Percentiles rank a stretch among this genome's conserved stretches.
phyloP scores from a whole-genome alignment of 1,140 invertebrate genomes.

The Aleiodes sp. region DNA sequence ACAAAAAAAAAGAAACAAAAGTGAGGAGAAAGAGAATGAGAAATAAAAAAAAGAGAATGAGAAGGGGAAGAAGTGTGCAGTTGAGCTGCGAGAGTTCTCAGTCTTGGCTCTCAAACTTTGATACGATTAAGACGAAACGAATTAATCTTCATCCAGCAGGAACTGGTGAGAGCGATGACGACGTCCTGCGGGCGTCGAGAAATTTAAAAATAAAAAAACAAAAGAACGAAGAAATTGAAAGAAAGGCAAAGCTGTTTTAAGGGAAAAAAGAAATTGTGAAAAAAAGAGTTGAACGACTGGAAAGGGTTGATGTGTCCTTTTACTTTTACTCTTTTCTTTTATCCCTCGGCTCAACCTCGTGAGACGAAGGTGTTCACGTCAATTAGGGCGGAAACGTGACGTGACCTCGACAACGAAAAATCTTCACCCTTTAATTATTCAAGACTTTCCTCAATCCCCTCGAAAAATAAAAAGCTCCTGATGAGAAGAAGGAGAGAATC shows the following conservation, averaged over 20 bases:
- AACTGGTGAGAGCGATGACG: constrained; percentile 40
- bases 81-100: constrained; percentile 42
- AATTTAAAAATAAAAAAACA: constrained; percentile 21
- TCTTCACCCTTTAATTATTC: constrained; percentile 29
- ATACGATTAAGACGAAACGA: constrained; percentile 67
- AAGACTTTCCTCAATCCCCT: not conserved
- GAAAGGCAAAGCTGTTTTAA: constrained; percentile 28
- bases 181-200: constrained; percentile 33
- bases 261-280: constrained; percentile 16
- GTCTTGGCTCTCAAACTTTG: constrained; percentile 64
- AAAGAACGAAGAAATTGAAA: constrained; percentile 1
- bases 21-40: no score
- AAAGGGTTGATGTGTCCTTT: constrained; percentile 28
- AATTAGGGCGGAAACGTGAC: constrained; percentile 47
- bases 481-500: not conserved
- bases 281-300: constrained; percentile 13
- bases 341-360: constrained; percentile 40
- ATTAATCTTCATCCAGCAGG: constrained; percentile 65
- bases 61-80: constrained; percentile 34
- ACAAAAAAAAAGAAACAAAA: no score
- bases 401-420: constrained; percentile 28
- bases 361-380: constrained; percentile 47
- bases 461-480: not conserved
- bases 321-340: constrained; percentile 26
- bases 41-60: constrained; percentile 22